Percentiles rank a stretch among this genome's conserved stretches.
phyloP scores from a whole-genome alignment of 2,113 vertebrate species.

The Callopanchax toddi region DNA sequence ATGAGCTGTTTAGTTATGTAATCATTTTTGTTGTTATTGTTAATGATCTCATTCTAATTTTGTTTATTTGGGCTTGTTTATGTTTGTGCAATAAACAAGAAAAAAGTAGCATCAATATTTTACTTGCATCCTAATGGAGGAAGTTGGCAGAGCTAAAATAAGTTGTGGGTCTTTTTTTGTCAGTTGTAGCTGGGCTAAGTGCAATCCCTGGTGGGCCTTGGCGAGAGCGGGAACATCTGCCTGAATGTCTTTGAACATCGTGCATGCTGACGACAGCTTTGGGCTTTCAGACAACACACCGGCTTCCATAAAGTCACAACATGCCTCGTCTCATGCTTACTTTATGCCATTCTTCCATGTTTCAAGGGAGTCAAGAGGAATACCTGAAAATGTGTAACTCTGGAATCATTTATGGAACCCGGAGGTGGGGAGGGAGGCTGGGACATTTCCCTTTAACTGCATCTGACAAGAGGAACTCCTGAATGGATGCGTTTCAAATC shows the following conservation, averaged over 20 bases:
- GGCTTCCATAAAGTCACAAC: constrained; percentile 30
- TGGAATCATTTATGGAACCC: constrained; percentile 9
- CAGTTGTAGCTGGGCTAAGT: constrained; percentile 60
- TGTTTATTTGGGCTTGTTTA: too few relatives aligned
- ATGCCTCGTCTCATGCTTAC: constrained; percentile 27
- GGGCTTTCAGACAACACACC: constrained; percentile 69
- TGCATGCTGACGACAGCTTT: constrained; percentile 70
- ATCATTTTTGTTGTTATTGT: too few relatives aligned
- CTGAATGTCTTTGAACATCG: constrained; percentile 65
- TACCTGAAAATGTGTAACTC: constrained; percentile 21
- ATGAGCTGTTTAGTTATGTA: too few relatives aligned
- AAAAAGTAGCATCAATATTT: constrained; percentile 71
- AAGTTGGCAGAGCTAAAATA: constrained; percentile 66
- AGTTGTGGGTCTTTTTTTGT: constrained; percentile 50
- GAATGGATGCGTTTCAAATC: neutral
- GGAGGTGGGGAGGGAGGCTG: neutral
- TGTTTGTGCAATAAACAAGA: too few relatives aligned
- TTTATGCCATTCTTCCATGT: constrained; percentile 16
- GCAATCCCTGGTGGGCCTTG: constrained; percentile 73
- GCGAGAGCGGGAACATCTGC: constrained; percentile 70
- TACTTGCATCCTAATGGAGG: constrained; percentile 62
- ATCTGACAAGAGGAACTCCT: constrained; percentile 9
- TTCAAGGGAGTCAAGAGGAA: constrained; percentile 1
- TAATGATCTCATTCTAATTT: too few relatives aligned
- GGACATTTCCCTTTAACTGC: neutral